phyloP scores from a whole-genome alignment of 1,140 invertebrate genomes.

The Glossosoma conforme region DNA sequence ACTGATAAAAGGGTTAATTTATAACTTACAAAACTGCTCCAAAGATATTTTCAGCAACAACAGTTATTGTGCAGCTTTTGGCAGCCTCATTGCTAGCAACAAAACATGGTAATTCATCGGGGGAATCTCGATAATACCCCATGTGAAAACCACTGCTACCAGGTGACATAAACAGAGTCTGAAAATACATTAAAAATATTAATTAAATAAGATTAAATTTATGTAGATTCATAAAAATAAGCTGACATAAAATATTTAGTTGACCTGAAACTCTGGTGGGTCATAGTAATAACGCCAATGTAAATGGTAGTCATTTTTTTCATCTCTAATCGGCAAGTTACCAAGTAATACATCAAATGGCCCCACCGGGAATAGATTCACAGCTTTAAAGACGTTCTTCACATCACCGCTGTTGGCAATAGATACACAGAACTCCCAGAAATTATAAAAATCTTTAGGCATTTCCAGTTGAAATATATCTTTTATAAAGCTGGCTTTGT shows the following conservation, averaged over 20 bases:
- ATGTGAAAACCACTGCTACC: conserved; percentile 70
- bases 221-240: conserved; percentile 16
- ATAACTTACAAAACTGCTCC: conserved; percentile 69
- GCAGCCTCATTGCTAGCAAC: conserved; percentile 69
- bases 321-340: conserved; percentile 55
- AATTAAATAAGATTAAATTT: conserved; percentile 19
- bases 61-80: conserved; percentile 62
- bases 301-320: conserved; percentile 61
- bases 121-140: conserved; percentile 85
- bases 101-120: conserved; percentile 67
- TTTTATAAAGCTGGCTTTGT: conserved; percentile 51
- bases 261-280: conserved; percentile 86
- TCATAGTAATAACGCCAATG: conserved; percentile 93
- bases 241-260: too few species aligned
- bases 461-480: conserved; percentile 79
- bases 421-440: conserved; percentile 73
- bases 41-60: conserved; percentile 80
- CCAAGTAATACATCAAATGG: conserved; percentile 79
- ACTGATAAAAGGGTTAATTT: too few species aligned
- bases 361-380: conserved; percentile 73
- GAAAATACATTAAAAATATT: conserved; percentile 32
- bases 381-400: conserved; percentile 57
- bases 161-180: conserved; percentile 68
- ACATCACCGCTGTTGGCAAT: conserved; percentile 53
- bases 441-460: conserved; percentile 84